Percentiles rank a stretch among this genome's conserved stretches.
Evolutionary conservation across 2,797 vertebrate species (phyloP).

Genomic region (Muscicapa striata): DNA sequence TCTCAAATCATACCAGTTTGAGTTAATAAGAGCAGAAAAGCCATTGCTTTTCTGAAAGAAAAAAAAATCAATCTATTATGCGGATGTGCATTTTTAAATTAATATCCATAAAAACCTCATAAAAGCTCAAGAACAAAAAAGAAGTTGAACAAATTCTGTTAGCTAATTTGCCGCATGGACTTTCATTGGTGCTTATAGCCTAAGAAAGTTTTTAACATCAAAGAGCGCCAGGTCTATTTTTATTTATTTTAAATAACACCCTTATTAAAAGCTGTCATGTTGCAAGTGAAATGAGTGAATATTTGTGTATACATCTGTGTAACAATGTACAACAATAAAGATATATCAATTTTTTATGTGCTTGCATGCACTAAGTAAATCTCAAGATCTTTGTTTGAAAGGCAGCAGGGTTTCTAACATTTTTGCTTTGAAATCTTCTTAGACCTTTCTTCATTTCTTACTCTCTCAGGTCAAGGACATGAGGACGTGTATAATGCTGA

Average conservation of each 20-base stretch:
- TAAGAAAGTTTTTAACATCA: not conserved
- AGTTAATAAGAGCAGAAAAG: not conserved
- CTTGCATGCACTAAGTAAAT: not conserved
- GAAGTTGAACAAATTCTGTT: not conserved
- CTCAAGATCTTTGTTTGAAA: not conserved
- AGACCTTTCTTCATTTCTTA: slow-evolving; percentile 18
- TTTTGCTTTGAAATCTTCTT: slow-evolving; percentile 10
- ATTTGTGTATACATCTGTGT: not conserved
- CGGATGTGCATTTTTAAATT: not conserved
- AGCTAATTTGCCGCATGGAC: not conserved
- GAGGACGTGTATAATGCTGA: not conserved
- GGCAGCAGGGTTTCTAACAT: not conserved
- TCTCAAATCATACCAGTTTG: not conserved
- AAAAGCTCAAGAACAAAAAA: not conserved
- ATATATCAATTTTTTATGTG: not conserved
- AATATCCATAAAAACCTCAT: not conserved
- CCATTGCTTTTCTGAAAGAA: not conserved
- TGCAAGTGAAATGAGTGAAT: slow-evolving; percentile 20
- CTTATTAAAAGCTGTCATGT: not conserved
- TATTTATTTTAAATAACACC: slow-evolving; percentile 7
- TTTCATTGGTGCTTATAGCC: not conserved
- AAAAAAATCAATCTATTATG: not conserved
- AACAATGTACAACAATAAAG: not conserved
- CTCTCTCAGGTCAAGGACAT: slow-evolving; percentile 30
- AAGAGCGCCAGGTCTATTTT: not conserved